These are phyloP conservation scores for Choloepus didactylus DNA, from an alignment of 2,797 vertebrate species.

Conservation along the genomic window DNA sequence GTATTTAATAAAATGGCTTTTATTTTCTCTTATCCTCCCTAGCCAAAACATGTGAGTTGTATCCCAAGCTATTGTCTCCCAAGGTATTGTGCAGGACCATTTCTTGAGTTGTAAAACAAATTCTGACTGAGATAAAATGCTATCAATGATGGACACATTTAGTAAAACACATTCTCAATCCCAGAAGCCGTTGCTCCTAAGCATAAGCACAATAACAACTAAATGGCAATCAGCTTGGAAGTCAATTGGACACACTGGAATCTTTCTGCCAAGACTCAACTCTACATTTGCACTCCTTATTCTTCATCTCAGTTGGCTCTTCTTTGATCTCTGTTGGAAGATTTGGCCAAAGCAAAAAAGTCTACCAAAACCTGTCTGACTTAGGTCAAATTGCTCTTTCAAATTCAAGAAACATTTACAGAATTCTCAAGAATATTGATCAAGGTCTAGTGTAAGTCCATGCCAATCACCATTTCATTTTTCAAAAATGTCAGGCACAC, in stretches of 20 bases:
- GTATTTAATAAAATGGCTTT: conserved; percentile 28
- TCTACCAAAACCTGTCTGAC: neutral
- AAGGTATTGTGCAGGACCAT: too few species aligned
- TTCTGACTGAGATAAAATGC: neutral
- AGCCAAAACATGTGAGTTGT: neutral
- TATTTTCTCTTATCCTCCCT: neutral
- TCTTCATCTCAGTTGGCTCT: neutral
- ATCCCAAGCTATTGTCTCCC: neutral
- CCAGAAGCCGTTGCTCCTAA: neutral
- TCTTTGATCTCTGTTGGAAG: neutral
- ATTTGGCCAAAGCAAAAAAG: neutral
- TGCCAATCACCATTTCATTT: neutral
- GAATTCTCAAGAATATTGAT: conserved; percentile 10
- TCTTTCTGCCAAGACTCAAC: rapidly evolving
- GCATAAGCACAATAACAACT: too few species aligned
- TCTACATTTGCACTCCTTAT: rapidly evolving
- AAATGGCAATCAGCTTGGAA: rapidly evolving
- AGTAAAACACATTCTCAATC: neutral
- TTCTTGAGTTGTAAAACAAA: neutral
- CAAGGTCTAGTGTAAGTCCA: conserved; percentile 40
- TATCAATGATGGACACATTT: rapidly evolving
- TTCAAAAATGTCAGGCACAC: neutral
- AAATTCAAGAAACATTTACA: neutral
- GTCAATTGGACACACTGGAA: neutral
- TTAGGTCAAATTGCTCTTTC: neutral